Evolutionary conservation across 2,888 invertebrate genomes (phyloP).

Genomic region (Hirtodrosophila trivittata): DNA sequence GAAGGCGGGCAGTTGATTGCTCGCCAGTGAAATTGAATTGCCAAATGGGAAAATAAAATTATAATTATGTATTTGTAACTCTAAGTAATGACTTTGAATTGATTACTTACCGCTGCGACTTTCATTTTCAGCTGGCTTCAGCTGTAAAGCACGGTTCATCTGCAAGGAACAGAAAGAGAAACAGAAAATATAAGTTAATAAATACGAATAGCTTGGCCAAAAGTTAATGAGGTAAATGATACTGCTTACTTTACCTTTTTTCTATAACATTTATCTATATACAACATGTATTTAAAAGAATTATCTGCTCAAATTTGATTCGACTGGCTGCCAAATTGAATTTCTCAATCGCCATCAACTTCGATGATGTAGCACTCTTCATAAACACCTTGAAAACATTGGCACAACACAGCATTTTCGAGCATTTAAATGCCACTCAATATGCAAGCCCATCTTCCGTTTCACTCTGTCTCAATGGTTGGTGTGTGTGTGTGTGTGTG

Average conservation of each 20-base stretch:
- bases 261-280: no score
- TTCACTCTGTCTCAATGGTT: conserved; percentile 6
- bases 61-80: conserved; percentile 14
- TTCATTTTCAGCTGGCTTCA: conserved; percentile 99
- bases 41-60: conserved; percentile 51
- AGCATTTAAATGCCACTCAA: conserved; percentile 78
- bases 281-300: no score
- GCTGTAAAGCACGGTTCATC: conserved; percentile 99
- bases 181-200: not conserved
- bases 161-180: conserved; percentile 85
- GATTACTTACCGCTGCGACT: conserved; percentile 95
- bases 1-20: conserved; percentile 57
- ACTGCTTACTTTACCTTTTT: no score
- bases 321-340: conserved; percentile 53
- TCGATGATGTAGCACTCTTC: conserved; percentile 62
- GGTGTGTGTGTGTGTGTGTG: conserved; percentile 43
- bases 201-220: no score
- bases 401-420: conserved; percentile 49
- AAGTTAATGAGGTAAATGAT: no score
- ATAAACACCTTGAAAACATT: conserved; percentile 66
- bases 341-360: conserved; percentile 41
- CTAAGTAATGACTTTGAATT: conserved; percentile 34
- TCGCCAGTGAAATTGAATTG: conserved; percentile 64
- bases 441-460: conserved; percentile 66
- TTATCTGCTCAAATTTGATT: no score